Evolutionary conservation across 1,140 invertebrate genomes (phyloP).

Genomic region (Callitettix versicolor): DNA sequence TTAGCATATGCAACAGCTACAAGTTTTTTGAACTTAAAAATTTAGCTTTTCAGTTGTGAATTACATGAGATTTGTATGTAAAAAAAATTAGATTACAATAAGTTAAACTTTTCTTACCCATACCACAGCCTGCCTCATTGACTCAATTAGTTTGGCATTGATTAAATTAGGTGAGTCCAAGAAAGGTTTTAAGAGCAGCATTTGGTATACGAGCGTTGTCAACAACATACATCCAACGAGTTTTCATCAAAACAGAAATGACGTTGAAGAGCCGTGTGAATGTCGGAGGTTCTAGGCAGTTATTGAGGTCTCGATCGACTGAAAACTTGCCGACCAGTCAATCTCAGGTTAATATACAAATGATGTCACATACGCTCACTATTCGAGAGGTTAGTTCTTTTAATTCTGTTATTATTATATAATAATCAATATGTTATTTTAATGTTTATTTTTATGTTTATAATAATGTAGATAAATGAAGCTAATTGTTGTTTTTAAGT

Average conservation of each 20-base stretch:
- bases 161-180: constrained; percentile 49
- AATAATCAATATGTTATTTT: neutral
- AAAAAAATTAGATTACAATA: too few species aligned
- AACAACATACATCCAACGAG: constrained; percentile 81
- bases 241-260: constrained; percentile 88
- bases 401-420: neutral
- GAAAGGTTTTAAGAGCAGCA: constrained; percentile 76
- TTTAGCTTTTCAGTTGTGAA: too few species aligned
- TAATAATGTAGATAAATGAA: neutral
- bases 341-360: constrained; percentile 84
- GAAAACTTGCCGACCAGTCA: constrained; percentile 84
- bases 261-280: constrained; percentile 65
- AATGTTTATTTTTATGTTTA: constrained; percentile 6
- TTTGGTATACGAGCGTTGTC: constrained; percentile 83
- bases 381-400: constrained; percentile 63
- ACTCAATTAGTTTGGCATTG: too few species aligned
- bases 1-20: too few species aligned
- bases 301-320: constrained; percentile 66
- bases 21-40: too few species aligned
- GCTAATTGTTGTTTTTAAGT: neutral
- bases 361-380: constrained; percentile 84
- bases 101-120: too few species aligned
- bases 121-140: too few species aligned
- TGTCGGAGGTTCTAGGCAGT: constrained; percentile 44
- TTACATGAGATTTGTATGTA: too few species aligned